Evolutionary conservation across 2,888 invertebrate genomes (phyloP).

Genomic region (Callyntrura guangdongensis): DNA sequence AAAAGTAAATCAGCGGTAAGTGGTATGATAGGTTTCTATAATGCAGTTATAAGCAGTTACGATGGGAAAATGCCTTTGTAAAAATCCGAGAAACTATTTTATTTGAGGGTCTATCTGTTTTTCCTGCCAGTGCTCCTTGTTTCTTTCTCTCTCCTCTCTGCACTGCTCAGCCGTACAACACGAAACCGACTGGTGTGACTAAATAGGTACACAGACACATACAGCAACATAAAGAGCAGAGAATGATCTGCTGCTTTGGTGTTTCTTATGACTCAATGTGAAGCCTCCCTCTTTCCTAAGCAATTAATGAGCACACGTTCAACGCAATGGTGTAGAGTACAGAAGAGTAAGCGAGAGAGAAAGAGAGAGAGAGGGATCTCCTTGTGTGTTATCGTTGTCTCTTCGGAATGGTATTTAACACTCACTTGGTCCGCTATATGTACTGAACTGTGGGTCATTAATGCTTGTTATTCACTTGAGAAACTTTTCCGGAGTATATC

Average conservation of each 20-base stretch:
- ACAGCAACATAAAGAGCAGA: constrained; percentile 57
- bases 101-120: constrained; percentile 70
- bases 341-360: constrained; percentile 35
- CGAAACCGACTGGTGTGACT: constrained; percentile 70
- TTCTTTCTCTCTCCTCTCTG: constrained; percentile 28
- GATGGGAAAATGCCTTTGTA: constrained; percentile 60
- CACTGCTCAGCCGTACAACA: constrained; percentile 53
- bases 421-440: constrained; percentile 75
- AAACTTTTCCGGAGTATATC: constrained; percentile 77
- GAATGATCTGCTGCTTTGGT: constrained; percentile 69
- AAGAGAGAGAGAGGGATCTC: constrained; percentile 47
- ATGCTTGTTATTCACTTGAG: constrained; percentile 80
- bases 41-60: constrained; percentile 76
- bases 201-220: constrained; percentile 65
- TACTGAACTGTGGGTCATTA: constrained; percentile 78
- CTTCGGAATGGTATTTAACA: constrained; percentile 79
- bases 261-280: constrained; percentile 74
- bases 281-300: constrained; percentile 74
- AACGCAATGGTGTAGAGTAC: constrained; percentile 52
- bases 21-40: constrained; percentile 76
- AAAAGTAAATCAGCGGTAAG: constrained; percentile 78
- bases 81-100: constrained; percentile 71
- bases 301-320: constrained; percentile 79
- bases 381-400: constrained; percentile 74
- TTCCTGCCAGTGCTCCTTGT: constrained; percentile 56